Base-by-base conservation (phyloP, 2,797 vertebrate genomes). In the Salarias fasciatus region DNA sequence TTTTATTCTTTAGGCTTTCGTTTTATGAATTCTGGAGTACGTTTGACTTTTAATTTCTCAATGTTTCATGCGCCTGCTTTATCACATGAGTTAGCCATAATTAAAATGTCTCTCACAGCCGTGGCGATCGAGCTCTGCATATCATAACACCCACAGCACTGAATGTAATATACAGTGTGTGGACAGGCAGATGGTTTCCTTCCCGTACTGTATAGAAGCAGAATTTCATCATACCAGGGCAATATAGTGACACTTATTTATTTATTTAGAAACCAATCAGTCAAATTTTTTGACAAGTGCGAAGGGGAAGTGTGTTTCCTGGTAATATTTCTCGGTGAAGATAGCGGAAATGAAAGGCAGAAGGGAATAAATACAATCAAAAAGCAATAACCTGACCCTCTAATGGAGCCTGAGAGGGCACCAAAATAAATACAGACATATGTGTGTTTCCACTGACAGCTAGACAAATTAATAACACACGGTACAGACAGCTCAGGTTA, bases 381-480 rank as follows among this genome's bases (percentile, higher is more conserved):
- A 93, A 91, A 83, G 89, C 89, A 94, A 93, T 93, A 93, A 93
- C 89, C 87, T 83, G 77, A 79, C 83, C 77, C 71, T 69, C 81
- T 92, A 92, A 93, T 91, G 85, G 87, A 89, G 89, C 86, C 90
- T 86, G 90, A 92, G 90, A 92, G 88, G 85, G 75, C 83, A 70
- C 66, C 69, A 28, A 90, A 91, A 93, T 91, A 86, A 91, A 93
- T 90, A 92, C 91, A 92, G 91, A 90, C 86, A 88, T 80, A 74
- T 83, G 80, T 88, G 88, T 91, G 89, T 92, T 90, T 84, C 73
- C 57, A 61, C 73, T 91, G 91, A 92, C 91, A 93, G 90, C 65
- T 53, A 84, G 90, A 92, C 92, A 93, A 94, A 94, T 94, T 91
- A 92, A 93, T 92, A 92, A 89, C 84, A 88, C 74, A 73, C 48